Evolutionary conservation across 2,113 vertebrate species (phyloP).

Genomic region (Malurus melanocephalus): DNA sequence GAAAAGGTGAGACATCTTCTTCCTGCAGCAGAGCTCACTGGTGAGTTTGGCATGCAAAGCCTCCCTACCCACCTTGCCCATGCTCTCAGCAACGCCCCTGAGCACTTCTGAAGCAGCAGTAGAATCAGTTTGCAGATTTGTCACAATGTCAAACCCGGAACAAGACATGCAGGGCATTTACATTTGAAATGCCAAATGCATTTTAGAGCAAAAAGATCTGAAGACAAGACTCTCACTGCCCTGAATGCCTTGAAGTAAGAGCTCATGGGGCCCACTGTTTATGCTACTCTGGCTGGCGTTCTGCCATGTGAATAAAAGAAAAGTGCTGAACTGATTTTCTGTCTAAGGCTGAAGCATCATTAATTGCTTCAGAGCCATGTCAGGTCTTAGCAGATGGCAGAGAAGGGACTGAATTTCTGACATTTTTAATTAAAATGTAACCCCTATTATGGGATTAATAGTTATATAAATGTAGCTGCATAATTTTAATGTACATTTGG

Average conservation of each 20-base stretch:
- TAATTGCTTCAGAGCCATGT: not conserved
- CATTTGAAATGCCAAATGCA: not conserved
- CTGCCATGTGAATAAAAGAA: not conserved
- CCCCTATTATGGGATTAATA: not conserved
- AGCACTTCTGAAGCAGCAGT: not conserved
- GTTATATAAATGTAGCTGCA: not conserved
- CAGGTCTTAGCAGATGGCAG: conserved; percentile 11
- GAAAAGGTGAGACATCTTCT: not conserved
- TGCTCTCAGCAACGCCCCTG: not conserved
- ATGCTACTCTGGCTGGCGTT: not conserved
- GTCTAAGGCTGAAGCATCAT: not conserved
- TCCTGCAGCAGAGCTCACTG: not conserved
- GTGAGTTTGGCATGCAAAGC: not conserved
- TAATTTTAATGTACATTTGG: not conserved
- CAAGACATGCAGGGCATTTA: not conserved
- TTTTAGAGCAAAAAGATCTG: not conserved
- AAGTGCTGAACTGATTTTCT: conserved; percentile 15
- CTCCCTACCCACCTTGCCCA: not conserved
- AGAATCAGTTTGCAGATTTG: not conserved
- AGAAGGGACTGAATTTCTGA: conserved; percentile 5
- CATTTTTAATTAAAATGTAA: conserved; percentile 5
- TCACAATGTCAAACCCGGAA: not conserved
- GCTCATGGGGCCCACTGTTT: not conserved
- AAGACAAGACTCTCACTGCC: not conserved
- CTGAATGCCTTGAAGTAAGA: not conserved